These are phyloP conservation scores for Antitype chi DNA, from an alignment of 2,888 invertebrate genomes.

Conservation along the genomic window DNA sequence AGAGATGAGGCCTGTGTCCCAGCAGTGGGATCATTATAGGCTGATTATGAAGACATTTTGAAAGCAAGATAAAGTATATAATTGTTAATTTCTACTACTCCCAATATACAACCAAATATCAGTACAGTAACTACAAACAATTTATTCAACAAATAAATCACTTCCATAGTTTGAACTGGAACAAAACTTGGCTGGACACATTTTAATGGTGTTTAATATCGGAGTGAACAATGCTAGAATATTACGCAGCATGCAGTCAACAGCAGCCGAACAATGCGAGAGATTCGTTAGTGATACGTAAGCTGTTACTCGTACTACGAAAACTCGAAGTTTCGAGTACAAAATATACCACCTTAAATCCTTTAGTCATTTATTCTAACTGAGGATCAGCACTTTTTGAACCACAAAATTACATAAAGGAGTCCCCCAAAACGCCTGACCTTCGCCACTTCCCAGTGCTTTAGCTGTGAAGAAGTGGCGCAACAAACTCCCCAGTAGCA, in stretches of 20 bases:
- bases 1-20: too few species aligned
- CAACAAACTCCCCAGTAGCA: neutral
- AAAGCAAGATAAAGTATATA: neutral
- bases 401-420: neutral
- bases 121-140: neutral
- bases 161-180: constrained; percentile 3
- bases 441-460: neutral
- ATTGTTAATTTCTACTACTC: neutral
- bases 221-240: constrained; percentile 54
- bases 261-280: constrained; percentile 71
- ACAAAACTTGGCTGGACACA: constrained; percentile 44
- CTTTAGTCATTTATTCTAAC: neutral
- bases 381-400: neutral
- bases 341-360: neutral
- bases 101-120: neutral
- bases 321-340: constrained; percentile 38
- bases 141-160: constrained; percentile 17
- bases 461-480: neutral
- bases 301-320: constrained; percentile 61
- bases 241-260: constrained; percentile 62
- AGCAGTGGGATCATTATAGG: too few species aligned
- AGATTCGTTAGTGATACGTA: constrained; percentile 74
- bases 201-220: constrained; percentile 65
- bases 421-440: neutral
- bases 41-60: neutral